A percentile compares a stretch with the other conserved stretches of the same genome.
These are phyloP conservation scores for Cassiopea andromeda DNA, from an alignment of 30 jellyfish, hydroid and myxozoan genomes.

Conservation along the genomic window DNA sequence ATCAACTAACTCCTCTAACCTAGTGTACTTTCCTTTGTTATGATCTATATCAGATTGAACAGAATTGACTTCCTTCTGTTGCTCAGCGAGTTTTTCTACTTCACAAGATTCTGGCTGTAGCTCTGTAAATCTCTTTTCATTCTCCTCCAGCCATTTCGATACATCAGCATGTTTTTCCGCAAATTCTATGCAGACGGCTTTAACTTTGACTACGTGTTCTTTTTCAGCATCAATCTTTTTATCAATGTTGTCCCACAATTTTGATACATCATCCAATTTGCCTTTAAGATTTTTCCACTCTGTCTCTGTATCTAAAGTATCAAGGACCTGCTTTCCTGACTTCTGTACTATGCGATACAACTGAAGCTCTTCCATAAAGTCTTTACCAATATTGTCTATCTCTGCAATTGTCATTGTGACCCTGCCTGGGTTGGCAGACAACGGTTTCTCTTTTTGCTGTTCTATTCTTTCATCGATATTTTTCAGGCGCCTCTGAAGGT, in stretches of 20 bases:
- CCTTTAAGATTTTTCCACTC: constrained; percentile 77
- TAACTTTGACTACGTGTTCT: constrained; percentile 75
- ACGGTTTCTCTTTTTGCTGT: constrained; percentile 80
- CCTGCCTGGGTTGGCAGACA: constrained; percentile 88
- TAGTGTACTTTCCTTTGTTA: constrained; percentile 49
- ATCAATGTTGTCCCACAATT: constrained; percentile 69
- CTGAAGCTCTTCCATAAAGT: constrained; percentile 84
- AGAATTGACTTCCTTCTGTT: constrained; percentile 91
- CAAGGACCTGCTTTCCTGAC: constrained; percentile 77
- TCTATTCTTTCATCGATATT: constrained; percentile 82
- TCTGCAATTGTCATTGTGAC: constrained; percentile 79
- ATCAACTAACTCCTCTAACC: constrained; percentile 64
- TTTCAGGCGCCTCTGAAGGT: constrained; percentile 82
- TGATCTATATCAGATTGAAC: constrained; percentile 83
- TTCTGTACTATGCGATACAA: constrained; percentile 58
- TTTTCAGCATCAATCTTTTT: constrained; percentile 73
- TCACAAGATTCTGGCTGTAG: constrained; percentile 89
- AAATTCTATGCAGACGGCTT: constrained; percentile 41
- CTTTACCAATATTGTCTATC: constrained; percentile 79
- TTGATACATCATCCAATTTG: constrained; percentile 75
- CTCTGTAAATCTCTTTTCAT: constrained; percentile 64
- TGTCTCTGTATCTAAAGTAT: constrained; percentile 58
- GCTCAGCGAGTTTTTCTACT: constrained; percentile 72
- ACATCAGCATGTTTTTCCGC: constrained; percentile 75
- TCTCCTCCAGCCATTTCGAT: constrained; percentile 71